Base-by-base conservation (phyloP, 37 sponge, comb jelly and placozoan genomes). In the Dysidea cf. avara region DNA sequence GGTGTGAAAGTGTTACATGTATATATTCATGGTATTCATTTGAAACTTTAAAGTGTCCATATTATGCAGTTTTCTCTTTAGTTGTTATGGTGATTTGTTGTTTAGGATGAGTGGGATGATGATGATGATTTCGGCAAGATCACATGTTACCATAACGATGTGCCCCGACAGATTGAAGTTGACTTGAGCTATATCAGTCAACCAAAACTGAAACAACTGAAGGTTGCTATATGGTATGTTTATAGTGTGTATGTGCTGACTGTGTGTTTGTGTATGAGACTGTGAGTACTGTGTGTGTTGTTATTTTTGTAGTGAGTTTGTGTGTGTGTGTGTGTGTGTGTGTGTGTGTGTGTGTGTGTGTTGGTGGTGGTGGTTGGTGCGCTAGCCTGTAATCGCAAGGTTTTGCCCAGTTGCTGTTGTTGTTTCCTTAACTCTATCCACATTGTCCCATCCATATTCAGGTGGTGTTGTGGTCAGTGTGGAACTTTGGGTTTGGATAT, bases 41-140 rank as follows among this genome's bases (percentile, higher is more conserved):
- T n/a, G n/a, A n/a, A n/a, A n/a, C n/a, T n/a, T n/a, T n/a, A n/a
- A n/a, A n/a, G n/a, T n/a, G n/a, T n/a, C n/a, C n/a, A n/a, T n/a
- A n/a, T n/a, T 12, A 56, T 56, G 58, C 58, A 14, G 58, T 56
- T 56, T 56, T 7, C 6, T 28, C 12, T 13, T 4, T 29, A 13
- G 58, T 56, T 28, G 46, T 43, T 9, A 43, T 43, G 46, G 46
- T 43, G 69, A 68, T 68, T n/a, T n/a, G n/a, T n/a, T n/a, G 56
- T 77, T 66, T 43, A 67, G 57, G 79, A 78, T 68, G 79, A 78
- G 54, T 78, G 79, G 79, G 79, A 78, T 25, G 79, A 78, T 66
- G 79, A 78, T 39, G 79, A 78, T 24, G 60, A 58, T 38, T 48
- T 68, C 25, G 68, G 69, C 4, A 67, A 67, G 57, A 54, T 78